Conservation (phyloP, 2,113 vertebrate species). For the Rhombomys opimus region DNA sequence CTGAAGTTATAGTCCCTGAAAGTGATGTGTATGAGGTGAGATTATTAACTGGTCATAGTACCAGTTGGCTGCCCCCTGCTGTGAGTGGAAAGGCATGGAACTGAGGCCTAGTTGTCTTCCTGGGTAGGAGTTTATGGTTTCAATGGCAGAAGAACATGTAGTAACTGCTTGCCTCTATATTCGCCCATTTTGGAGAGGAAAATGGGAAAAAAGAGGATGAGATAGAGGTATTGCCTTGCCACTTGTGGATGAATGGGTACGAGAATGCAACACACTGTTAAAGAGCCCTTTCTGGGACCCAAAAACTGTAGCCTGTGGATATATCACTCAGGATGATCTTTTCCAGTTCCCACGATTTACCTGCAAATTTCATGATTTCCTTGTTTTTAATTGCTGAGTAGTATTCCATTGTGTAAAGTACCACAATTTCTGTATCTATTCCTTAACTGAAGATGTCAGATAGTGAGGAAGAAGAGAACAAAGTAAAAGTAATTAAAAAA, state of each 20-base stretch:
- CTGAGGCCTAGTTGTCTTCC: background rate
- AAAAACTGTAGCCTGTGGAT: too few relatives aligned
- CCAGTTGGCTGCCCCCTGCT: background rate
- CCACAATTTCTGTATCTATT: too few relatives aligned
- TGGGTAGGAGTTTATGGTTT: background rate
- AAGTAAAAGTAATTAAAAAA: background rate
- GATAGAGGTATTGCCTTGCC: background rate
- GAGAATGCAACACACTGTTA: background rate
- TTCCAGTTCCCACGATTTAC: too few relatives aligned
- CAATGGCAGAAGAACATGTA: background rate
- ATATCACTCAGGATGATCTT: too few relatives aligned
- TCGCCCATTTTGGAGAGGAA: background rate
- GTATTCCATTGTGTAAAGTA: too few relatives aligned
- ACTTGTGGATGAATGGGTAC: background rate
- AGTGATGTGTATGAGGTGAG: background rate
- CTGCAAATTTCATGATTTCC: too few relatives aligned
- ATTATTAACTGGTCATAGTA: background rate
- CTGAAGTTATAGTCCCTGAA: background rate
- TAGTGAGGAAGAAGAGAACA: background rate
- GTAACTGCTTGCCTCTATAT: background rate
- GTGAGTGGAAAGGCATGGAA: background rate
- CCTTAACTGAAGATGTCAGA: too few relatives aligned
- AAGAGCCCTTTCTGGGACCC: background rate
- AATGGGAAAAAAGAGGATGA: too few relatives aligned
- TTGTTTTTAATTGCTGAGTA: too few relatives aligned